These are phyloP conservation scores for Alca torda DNA, from an alignment of 2,797 vertebrate genomes.

Conservation along the genomic window DNA sequence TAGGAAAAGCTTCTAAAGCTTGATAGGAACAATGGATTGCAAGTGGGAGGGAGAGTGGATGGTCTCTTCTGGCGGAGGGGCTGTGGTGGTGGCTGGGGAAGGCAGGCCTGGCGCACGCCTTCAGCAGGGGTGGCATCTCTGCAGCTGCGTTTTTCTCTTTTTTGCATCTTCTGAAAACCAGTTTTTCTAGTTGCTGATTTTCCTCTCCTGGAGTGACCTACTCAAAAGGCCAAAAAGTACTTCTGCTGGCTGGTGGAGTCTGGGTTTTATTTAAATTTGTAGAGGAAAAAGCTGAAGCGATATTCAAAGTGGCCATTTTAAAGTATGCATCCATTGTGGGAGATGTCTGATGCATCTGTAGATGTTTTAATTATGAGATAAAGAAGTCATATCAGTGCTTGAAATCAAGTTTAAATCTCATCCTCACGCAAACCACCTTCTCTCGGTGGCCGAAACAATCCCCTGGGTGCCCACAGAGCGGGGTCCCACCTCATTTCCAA, in stretches of 20 bases:
- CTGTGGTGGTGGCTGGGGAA: not conserved
- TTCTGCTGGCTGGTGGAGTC: not conserved
- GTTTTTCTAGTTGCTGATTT: not conserved
- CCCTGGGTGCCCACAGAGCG: rapidly evolving
- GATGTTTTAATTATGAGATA: not conserved
- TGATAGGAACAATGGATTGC: not conserved
- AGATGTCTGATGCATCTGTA: not conserved
- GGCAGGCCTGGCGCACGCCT: rapidly evolving
- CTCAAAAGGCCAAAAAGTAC: not conserved
- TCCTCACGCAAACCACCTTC: not conserved
- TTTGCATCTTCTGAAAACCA: not conserved
- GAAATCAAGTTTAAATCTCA: not conserved
- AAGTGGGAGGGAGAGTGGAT: not conserved
- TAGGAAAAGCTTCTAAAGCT: not conserved
- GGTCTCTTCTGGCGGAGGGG: rapidly evolving
- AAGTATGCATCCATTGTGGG: not conserved
- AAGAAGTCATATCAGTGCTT: not conserved
- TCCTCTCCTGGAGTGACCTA: not conserved
- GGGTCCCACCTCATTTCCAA: not conserved
- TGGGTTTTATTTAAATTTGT: not conserved
- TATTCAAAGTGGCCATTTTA: not conserved
- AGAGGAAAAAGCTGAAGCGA: not conserved
- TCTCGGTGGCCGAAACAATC: not conserved
- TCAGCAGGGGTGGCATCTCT: not conserved
- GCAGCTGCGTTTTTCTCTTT: not conserved